Evolutionary conservation across 2,113 vertebrate species (phyloP).

Genomic region (Bufo bufo): DNA sequence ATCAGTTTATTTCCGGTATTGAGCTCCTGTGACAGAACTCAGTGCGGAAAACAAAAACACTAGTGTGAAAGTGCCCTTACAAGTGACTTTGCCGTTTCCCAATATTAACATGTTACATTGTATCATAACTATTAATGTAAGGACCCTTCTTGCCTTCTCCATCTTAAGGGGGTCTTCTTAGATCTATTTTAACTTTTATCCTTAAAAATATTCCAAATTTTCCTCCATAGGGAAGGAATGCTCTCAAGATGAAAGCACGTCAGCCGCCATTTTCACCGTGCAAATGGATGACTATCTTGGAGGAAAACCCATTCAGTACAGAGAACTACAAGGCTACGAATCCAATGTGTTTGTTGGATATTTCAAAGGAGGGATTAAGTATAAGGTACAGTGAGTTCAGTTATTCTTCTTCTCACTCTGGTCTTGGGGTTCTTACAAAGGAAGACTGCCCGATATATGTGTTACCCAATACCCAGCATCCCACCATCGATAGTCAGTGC

Average conservation of each 20-base stretch:
- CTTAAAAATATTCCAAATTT: neutral
- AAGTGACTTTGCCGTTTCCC: too few relatives aligned
- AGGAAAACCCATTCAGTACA: slow-evolving; percentile 87
- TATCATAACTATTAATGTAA: neutral
- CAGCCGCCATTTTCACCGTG: slow-evolving; percentile 87
- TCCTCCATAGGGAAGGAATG: slow-evolving; percentile 83
- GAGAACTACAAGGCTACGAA: slow-evolving; percentile 89
- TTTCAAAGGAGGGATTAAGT: slow-evolving; percentile 92
- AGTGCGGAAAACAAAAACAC: too few relatives aligned
- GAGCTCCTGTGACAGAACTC: too few relatives aligned
- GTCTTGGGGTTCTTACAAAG: neutral
- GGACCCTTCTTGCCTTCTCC: too few relatives aligned
- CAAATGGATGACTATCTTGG: slow-evolving; percentile 93
- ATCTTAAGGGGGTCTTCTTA: neutral
- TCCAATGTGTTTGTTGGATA: slow-evolving; percentile 87
- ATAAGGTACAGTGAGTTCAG: slow-evolving; percentile 77
- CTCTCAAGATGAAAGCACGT: slow-evolving; percentile 90
- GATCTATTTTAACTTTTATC: neutral
- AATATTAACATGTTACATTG: too few relatives aligned
- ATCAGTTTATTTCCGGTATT: too few relatives aligned
- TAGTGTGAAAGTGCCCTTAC: too few relatives aligned
- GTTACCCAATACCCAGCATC: too few relatives aligned
- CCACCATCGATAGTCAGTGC: too few relatives aligned
- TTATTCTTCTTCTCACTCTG: rapidly evolving
- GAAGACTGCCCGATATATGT: neutral